Conservation (phyloP, 30 jellyfish, hydroid and myxozoan genomes). For the Hydractinia echinata region DNA sequence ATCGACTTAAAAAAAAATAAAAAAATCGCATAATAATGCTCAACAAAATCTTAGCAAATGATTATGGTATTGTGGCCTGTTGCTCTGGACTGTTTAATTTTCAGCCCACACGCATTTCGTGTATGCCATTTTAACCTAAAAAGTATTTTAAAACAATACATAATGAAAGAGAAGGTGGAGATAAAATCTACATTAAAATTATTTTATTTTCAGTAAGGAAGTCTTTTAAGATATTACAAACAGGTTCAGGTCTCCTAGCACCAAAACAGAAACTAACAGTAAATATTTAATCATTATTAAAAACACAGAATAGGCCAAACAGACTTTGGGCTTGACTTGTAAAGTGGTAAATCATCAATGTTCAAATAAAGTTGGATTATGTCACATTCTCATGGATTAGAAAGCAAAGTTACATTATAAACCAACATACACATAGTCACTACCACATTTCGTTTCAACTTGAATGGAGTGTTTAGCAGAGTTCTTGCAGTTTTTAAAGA, state of each 20-base stretch:
- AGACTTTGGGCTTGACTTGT: constrained; percentile 15
- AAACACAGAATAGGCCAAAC: constrained; percentile 37
- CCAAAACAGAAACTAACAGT: constrained; percentile 44
- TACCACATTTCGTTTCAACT: constrained; percentile 19
- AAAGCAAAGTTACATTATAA: constrained; percentile 8
- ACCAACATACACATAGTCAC: constrained; percentile 35
- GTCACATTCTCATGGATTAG: not conserved
- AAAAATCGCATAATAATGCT: too few species aligned
- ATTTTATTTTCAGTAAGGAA: constrained; percentile 27
- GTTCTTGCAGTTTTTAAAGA: constrained; percentile 47
- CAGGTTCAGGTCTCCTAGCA: constrained; percentile 30
- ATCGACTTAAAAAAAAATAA: too few species aligned
- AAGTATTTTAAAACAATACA: too few species aligned
- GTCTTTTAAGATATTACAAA: constrained; percentile 25
- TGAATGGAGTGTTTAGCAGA: constrained; percentile 24
- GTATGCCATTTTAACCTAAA: too few species aligned
- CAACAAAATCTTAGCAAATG: too few species aligned
- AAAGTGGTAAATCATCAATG: constrained; percentile 46
- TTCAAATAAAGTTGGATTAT: constrained; percentile 12
- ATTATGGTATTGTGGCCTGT: too few species aligned
- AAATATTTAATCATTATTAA: constrained; percentile 25
- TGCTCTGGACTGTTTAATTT: too few species aligned
- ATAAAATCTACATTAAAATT: constrained; percentile 5
- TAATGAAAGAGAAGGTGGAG: not conserved
- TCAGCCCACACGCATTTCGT: too few species aligned